Conservation (phyloP, 1,140 invertebrate genomes). For the Macrobrachium rosenbergii region DNA sequence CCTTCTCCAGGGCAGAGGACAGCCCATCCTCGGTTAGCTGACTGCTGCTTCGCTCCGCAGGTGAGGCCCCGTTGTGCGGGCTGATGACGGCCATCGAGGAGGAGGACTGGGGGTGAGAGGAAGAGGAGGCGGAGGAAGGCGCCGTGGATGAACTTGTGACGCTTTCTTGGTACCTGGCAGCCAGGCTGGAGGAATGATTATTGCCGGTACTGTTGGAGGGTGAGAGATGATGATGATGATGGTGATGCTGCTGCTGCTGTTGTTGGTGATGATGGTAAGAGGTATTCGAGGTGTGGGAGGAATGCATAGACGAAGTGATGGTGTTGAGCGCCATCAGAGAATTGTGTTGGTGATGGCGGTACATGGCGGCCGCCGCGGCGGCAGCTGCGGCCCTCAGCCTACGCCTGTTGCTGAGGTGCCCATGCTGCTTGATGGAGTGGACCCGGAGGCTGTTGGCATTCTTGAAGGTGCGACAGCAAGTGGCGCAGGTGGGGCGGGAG, state of each 20-base stretch:
- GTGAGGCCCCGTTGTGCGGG: not conserved
- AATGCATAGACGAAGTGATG: not conserved
- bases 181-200: not conserved
- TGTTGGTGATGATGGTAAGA: not conserved
- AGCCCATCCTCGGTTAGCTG: too few species aligned
- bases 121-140: too few species aligned
- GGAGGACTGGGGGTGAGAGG: too few species aligned
- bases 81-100: not conserved
- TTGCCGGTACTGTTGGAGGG: not conserved
- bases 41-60: not conserved
- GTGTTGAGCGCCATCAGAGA: too few species aligned
- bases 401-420: constrained; percentile 36
- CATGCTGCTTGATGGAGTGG: constrained; percentile 60
- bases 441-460: constrained; percentile 61
- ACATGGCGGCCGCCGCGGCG: too few species aligned
- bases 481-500: constrained; percentile 45
- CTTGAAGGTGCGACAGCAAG: constrained; percentile 57
- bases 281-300: not conserved
- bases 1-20: too few species aligned
- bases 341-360: too few species aligned
- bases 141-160: too few species aligned
- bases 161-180: not conserved
- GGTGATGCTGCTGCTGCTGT: too few species aligned
- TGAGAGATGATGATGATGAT: not conserved
- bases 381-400: constrained; percentile 7